Evolutionary conservation across 2,888 invertebrate genomes (phyloP).

Genomic region (Nephrocerus scutellatus): DNA sequence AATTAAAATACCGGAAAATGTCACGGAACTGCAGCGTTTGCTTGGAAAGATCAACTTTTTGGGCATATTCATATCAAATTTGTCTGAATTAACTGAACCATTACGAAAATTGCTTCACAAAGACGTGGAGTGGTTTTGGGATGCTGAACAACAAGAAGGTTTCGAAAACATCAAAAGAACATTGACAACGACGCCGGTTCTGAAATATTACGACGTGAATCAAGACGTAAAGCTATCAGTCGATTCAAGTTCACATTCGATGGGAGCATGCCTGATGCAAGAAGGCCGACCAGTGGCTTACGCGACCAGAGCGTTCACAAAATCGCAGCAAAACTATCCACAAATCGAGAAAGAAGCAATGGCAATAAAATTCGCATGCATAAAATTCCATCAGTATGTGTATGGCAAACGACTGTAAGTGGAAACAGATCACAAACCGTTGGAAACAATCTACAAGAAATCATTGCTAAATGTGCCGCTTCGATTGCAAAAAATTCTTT

Average conservation of each 20-base stretch:
- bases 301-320: conserved; percentile 33
- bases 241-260: conserved; percentile 12
- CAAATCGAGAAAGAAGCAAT: conserved; percentile 26
- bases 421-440: conserved; percentile 28
- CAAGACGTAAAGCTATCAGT: conserved; percentile 24
- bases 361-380: conserved; percentile 33
- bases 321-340: too few relatives aligned
- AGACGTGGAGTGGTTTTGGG: too few relatives aligned
- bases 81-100: conserved; percentile 12
- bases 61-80: conserved; percentile 13
- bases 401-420: conserved; percentile 25
- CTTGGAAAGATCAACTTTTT: too few relatives aligned
- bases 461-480: conserved; percentile 15
- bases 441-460: conserved; percentile 30
- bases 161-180: too few relatives aligned
- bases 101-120: conserved; percentile 11
- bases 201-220: conserved; percentile 26
- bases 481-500: conserved; percentile 27
- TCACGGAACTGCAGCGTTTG: conserved; percentile 17
- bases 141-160: too few relatives aligned
- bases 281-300: conserved; percentile 35
- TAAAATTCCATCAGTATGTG: conserved; percentile 35
- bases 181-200: too few relatives aligned
- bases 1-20: conserved; percentile 8
- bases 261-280: conserved; percentile 35